Percentiles rank a stretch among this genome's conserved stretches.
phyloP scores from a whole-genome alignment of 2,888 invertebrate species.

The Trachelus troglodyta region DNA sequence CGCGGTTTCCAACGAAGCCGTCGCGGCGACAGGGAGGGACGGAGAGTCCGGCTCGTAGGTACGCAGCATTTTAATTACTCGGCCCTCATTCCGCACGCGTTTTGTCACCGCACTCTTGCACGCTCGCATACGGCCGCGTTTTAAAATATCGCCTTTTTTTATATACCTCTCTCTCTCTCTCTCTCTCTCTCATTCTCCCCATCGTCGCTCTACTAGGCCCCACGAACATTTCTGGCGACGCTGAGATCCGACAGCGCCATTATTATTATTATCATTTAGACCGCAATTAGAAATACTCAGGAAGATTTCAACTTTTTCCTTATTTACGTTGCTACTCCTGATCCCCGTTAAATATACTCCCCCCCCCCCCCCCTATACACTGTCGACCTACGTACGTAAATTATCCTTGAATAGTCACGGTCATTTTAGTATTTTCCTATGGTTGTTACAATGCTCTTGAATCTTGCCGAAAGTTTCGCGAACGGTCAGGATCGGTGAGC shows the following conservation, averaged over 20 bases:
- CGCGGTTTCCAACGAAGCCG: constrained; percentile 4
- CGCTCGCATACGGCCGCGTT: constrained; percentile 20
- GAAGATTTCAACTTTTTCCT: neutral
- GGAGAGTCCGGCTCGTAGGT: constrained; percentile 22
- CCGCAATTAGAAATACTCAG: neutral
- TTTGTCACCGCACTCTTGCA: constrained; percentile 14
- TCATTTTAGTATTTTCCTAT: neutral
- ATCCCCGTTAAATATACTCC: neutral
- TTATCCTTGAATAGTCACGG: neutral
- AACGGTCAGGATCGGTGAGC: neutral
- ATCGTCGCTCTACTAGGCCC: constrained; percentile 1
- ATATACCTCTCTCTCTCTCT: too few species aligned
- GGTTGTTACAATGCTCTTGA: neutral
- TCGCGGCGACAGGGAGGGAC: neutral
- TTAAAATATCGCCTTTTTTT: constrained; percentile 20
- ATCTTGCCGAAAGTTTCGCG: neutral
- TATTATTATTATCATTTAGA: neutral
- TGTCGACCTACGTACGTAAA: neutral
- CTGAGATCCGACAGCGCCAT: neutral
- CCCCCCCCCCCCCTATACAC: too few species aligned
- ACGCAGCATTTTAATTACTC: constrained; percentile 37
- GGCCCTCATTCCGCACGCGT: constrained; percentile 18
- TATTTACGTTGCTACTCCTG: neutral
- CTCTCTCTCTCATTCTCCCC: constrained; percentile 12
- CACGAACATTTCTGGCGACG: neutral